Percentiles rank a stretch among this genome's conserved stretches.
phyloP scores from a whole-genome alignment of 1,140 invertebrate genomes.

The Drosophila mojavensis region DNA sequence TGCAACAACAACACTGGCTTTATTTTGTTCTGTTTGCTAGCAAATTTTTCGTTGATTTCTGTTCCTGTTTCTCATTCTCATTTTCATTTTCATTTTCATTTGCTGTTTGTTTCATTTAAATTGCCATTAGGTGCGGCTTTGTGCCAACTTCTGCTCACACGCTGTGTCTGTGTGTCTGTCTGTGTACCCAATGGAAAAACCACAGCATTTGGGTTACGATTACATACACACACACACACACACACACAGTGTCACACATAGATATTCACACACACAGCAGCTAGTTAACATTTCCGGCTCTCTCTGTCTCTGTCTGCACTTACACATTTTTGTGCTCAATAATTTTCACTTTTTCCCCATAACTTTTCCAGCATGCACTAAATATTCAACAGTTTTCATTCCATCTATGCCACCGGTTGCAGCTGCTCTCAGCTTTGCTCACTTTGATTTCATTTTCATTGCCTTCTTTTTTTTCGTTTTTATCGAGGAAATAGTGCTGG shows the following conservation, averaged over 20 bases:
- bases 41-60: conserved; percentile 31
- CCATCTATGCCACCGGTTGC: conserved; percentile 28
- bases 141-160: conserved; percentile 12
- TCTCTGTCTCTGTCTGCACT: conserved; percentile 14
- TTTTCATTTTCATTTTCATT: conserved; percentile 49
- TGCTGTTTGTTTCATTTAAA: conserved; percentile 63
- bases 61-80: conserved; percentile 32
- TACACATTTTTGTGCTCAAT: conserved; percentile 52
- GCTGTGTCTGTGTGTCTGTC: background rate
- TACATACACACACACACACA: conserved; percentile 20
- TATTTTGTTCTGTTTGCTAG: conserved; percentile 29
- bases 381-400: conserved; percentile 73
- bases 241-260: conserved; percentile 27
- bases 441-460: conserved; percentile 42
- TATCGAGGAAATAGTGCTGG: conserved; percentile 54
- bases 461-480: conserved; percentile 12
- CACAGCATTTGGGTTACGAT: conserved; percentile 67
- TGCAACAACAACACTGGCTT: conserved; percentile 21
- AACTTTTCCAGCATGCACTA: conserved; percentile 51
- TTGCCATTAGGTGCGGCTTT: conserved; percentile 73
- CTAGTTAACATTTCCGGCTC: conserved; percentile 21
- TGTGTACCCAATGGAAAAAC: conserved; percentile 29
- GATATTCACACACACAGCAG: conserved; percentile 9
- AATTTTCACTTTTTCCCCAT: conserved; percentile 28
- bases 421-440: conserved; percentile 46